Percentiles rank a stretch among this genome's conserved stretches.
Conservation (phyloP, 1,140 invertebrate species). For the Sycophila sp. region DNA sequence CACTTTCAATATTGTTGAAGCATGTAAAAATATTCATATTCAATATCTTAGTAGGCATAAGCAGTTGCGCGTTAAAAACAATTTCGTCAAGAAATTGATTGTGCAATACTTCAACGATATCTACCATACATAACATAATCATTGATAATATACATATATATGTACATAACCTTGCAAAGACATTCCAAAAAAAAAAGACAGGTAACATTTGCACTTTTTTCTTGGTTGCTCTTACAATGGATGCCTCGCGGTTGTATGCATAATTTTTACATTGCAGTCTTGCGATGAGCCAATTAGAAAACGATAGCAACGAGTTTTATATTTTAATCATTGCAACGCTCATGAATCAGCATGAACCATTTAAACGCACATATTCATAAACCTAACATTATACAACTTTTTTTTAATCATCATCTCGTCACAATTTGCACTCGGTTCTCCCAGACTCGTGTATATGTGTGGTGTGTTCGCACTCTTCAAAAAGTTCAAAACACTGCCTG, state of each 20-base stretch:
- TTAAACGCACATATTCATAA: slow-evolving; percentile 30
- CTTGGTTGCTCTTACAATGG: slow-evolving; percentile 8
- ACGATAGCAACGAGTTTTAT: slow-evolving; percentile 52
- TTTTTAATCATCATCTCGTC: slow-evolving; percentile 14
- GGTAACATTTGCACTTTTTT: slow-evolving; percentile 12
- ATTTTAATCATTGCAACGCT: slow-evolving; percentile 24
- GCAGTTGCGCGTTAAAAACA: slow-evolving; percentile 29
- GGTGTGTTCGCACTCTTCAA: background rate
- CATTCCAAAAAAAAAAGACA: slow-evolving; percentile 21
- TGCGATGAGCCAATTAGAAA: slow-evolving; percentile 47
- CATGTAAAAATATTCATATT: slow-evolving; percentile 20
- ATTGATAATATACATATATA: slow-evolving; percentile 20
- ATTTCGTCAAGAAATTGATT: slow-evolving; percentile 24
- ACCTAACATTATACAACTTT: slow-evolving; percentile 32
- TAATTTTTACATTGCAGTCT: slow-evolving; percentile 53
- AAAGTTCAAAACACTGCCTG: slow-evolving; percentile 19
- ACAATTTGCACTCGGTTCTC: slow-evolving; percentile 36
- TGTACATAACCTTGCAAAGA: slow-evolving; percentile 27
- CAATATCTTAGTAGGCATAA: slow-evolving; percentile 17
- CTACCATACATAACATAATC: slow-evolving; percentile 25
- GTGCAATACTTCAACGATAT: slow-evolving; percentile 30
- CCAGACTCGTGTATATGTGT: slow-evolving; percentile 27
- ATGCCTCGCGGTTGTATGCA: slow-evolving; percentile 17
- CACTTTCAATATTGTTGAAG: slow-evolving; percentile 31
- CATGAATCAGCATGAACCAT: slow-evolving; percentile 29